These are phyloP conservation scores for Eubasilissa splendida DNA, from an alignment of 2,888 invertebrate genomes.

Conservation along the genomic window DNA sequence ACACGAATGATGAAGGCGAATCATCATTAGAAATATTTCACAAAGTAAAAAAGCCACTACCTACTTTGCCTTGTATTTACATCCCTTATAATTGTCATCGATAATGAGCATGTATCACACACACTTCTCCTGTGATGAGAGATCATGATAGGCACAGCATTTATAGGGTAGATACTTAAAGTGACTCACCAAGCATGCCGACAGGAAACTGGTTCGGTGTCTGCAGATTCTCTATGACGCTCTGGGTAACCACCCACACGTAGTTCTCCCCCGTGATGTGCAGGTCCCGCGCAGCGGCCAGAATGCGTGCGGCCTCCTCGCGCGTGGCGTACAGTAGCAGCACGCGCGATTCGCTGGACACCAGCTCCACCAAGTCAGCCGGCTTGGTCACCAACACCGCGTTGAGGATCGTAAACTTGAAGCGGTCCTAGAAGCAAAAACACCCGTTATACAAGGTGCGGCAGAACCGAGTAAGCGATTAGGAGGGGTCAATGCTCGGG, in stretches of 20 bases:
- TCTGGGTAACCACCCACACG: conserved; percentile 97
- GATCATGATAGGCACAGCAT: too few relatives aligned
- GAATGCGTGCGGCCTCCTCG: conserved; percentile 88
- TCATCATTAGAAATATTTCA: too few relatives aligned
- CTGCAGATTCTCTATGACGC: conserved; percentile 88
- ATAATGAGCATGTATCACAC: too few relatives aligned
- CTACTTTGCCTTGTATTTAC: too few relatives aligned
- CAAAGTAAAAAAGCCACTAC: too few relatives aligned
- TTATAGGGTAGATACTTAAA: too few relatives aligned
- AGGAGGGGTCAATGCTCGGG: too few relatives aligned
- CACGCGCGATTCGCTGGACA: conserved; percentile 92
- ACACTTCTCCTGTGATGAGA: too few relatives aligned
- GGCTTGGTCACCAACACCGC: conserved; percentile 85
- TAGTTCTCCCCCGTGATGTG: conserved; percentile 93
- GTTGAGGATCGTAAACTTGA: conserved; percentile 86
- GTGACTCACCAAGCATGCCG: conserved; percentile 87
- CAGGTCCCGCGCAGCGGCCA: conserved; percentile 82
- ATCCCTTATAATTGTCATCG: too few relatives aligned
- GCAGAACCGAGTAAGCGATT: too few relatives aligned
- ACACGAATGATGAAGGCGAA: too few relatives aligned
- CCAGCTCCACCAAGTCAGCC: conserved; percentile 85
- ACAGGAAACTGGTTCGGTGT: conserved; percentile 87
- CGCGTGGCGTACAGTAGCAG: conserved; percentile 93
- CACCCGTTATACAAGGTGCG: neutral
- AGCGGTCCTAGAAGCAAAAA: conserved; percentile 66